Conservation (phyloP, 2,797 vertebrate genomes). For the Peromyscus nudipes region DNA sequence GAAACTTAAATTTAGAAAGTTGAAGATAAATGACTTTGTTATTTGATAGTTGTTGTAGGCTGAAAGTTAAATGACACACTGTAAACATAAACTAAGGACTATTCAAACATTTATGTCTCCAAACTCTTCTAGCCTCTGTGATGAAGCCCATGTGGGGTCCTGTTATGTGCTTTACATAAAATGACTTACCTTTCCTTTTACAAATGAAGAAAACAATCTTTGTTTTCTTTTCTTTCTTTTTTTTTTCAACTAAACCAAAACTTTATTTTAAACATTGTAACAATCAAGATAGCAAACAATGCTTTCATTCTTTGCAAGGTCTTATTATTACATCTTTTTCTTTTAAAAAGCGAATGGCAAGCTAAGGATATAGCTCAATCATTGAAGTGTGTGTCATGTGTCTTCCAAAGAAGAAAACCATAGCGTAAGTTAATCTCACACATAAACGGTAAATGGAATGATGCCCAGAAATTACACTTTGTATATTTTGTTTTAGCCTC, state of each 20-base stretch:
- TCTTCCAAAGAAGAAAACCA: slow-evolving; percentile 51
- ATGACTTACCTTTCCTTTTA: slow-evolving; percentile 63
- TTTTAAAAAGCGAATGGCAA: background rate
- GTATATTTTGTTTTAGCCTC: background rate
- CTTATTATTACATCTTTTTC: background rate
- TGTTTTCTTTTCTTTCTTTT: background rate
- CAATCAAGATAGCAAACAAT: background rate
- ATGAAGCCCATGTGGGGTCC: slow-evolving; percentile 35
- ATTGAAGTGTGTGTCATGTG: background rate
- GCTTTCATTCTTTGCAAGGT: background rate
- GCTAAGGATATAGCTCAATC: background rate
- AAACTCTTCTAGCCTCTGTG: slow-evolving; percentile 46
- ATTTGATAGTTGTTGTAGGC: background rate
- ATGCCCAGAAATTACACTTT: background rate
- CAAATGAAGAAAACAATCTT: slow-evolving; percentile 50
- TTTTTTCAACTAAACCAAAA: background rate
- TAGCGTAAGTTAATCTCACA: slow-evolving; percentile 19
- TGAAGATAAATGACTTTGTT: slow-evolving; percentile 49
- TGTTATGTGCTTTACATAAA: slow-evolving; percentile 63
- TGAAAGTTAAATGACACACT: background rate
- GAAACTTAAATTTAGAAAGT: background rate
- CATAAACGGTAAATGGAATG: background rate
- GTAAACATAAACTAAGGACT: slow-evolving; percentile 38
- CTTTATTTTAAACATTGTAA: background rate
- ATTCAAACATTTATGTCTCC: slow-evolving; percentile 58